Base-by-base conservation (phyloP, 1,140 invertebrate genomes). In the Ptiloglossa arizonensis region DNA sequence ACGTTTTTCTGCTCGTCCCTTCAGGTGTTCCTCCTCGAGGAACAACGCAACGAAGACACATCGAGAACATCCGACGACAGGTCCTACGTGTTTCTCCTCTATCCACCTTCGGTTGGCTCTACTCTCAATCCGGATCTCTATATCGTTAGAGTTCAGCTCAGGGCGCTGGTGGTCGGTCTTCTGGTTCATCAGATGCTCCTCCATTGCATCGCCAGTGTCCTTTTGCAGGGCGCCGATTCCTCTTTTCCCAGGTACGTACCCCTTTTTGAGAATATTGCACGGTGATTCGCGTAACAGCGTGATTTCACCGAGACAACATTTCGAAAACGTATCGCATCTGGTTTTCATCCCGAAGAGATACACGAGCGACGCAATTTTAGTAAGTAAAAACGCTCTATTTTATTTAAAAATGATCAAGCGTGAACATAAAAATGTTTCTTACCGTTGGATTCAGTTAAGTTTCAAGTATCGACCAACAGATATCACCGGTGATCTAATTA, bases 181-280 rank as follows among this genome's bases (percentile, higher is more conserved):
- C 89, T 98, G 60, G 97, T 97, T 22, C 97, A 98, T 90, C 97
- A 98, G 92, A 97, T 98, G 93, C 91, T 98, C 57, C 94, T 98
- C 32, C 97, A 98, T 91, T 97, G 97, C 69, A 95, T 98, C 60
- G 97, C 97, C 6, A 97, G 95, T 87, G 92, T 98, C 38, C 92
- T 99, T 5, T 94, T 99, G 60, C 95, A 96, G 54, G 95, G 95
- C 8, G 90, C 92, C 6, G 87, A 89, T 22, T 91, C 93, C 44
- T 90, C 94, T 11, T 91, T 94, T 57, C 93, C 94, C 17, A 95
- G 93, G 94, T 94, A 85, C 46, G 79, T 79, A 63, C 11, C 13
- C 9, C 8, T 15, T 1, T 24, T 8, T 9, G 27, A 41, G 2
- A 41, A 41, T 0, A 41, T 41, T 41, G 11, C 17, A 3, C n/a